These are phyloP conservation scores for Prostheceraeus crozeri DNA, from an alignment of 2,888 invertebrate species.

Conservation along the genomic window DNA sequence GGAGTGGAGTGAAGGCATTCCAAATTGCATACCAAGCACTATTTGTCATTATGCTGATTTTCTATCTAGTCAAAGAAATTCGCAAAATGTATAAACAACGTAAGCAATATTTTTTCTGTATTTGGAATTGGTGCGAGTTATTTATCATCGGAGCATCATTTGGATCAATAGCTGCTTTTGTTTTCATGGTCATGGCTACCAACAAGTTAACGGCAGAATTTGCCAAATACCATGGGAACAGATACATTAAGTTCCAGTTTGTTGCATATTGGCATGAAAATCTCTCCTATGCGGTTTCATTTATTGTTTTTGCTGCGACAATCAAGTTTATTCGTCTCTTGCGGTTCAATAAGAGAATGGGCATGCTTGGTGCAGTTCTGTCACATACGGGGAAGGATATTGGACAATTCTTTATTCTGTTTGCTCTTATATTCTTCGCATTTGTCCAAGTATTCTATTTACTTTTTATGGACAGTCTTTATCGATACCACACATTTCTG, in stretches of 20 bases:
- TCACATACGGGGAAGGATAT: slow-evolving; percentile 47
- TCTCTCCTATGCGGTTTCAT: slow-evolving; percentile 37
- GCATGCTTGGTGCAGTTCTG: slow-evolving; percentile 49
- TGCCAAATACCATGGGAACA: slow-evolving; percentile 32
- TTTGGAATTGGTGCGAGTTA: slow-evolving; percentile 52
- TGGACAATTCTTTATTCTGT: slow-evolving; percentile 52
- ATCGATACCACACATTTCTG: slow-evolving; percentile 44
- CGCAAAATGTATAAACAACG: slow-evolving; percentile 47
- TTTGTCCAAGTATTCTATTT: slow-evolving; percentile 55
- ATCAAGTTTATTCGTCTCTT: slow-evolving; percentile 42
- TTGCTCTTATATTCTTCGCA: slow-evolving; percentile 53
- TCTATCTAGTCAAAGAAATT: slow-evolving; percentile 53
- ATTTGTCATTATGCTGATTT: slow-evolving; percentile 49
- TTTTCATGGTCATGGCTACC: slow-evolving; percentile 30
- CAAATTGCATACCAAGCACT: slow-evolving; percentile 43
- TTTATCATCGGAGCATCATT: slow-evolving; percentile 50
- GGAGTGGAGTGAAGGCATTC: slow-evolving; percentile 31
- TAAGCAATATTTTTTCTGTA: slow-evolving; percentile 48
- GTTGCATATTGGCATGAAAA: slow-evolving; percentile 40
- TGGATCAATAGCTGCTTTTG: slow-evolving; percentile 46
- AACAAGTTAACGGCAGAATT: slow-evolving; percentile 32
- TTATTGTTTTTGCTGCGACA: slow-evolving; percentile 41
- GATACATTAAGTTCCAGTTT: slow-evolving; percentile 40
- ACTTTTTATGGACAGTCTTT: slow-evolving; percentile 44
- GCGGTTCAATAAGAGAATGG: slow-evolving; percentile 42